phyloP scores from a whole-genome alignment of 1,140 invertebrate genomes.

The Onthophagus taurus region DNA sequence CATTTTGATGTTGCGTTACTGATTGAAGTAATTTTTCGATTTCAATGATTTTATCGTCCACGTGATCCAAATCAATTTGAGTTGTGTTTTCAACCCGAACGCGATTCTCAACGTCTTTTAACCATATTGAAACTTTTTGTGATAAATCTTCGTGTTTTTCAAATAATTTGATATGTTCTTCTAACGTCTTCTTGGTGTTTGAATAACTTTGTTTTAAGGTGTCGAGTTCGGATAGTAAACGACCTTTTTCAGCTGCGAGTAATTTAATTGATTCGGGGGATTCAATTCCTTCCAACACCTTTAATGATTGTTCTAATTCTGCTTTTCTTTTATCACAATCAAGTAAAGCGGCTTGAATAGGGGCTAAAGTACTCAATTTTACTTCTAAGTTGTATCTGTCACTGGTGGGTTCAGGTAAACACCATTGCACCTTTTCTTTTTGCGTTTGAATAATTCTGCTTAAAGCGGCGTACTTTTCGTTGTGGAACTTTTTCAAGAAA shows the following conservation, averaged over 20 bases:
- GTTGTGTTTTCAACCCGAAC: slow-evolving; percentile 62
- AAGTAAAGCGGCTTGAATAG: slow-evolving; percentile 61
- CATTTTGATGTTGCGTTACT: slow-evolving; percentile 50
- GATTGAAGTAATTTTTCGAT: slow-evolving; percentile 52
- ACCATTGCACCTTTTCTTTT: slow-evolving; percentile 88
- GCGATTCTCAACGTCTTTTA: slow-evolving; percentile 78
- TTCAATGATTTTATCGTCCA: slow-evolving; percentile 64
- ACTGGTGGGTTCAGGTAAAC: slow-evolving; percentile 73
- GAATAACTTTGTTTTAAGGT: slow-evolving; percentile 54
- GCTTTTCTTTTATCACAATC: slow-evolving; percentile 56
- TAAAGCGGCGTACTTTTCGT: slow-evolving; percentile 72
- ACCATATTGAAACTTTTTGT: slow-evolving; percentile 69
- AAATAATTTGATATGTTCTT: slow-evolving; percentile 68
- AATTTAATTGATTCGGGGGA: slow-evolving; percentile 53
- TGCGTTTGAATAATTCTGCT: slow-evolving; percentile 68
- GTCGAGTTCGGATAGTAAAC: slow-evolving; percentile 57
- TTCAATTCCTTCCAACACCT: slow-evolving; percentile 57
- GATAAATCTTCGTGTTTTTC: slow-evolving; percentile 67
- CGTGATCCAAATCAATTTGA: slow-evolving; percentile 57
- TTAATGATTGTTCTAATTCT: slow-evolving; percentile 58
- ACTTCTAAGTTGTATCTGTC: slow-evolving; percentile 90
- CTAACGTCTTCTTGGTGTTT: slow-evolving; percentile 58
- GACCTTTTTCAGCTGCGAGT: slow-evolving; percentile 52
- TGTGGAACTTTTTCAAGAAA: slow-evolving; percentile 80
- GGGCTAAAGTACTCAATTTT: slow-evolving; percentile 71